These are phyloP conservation scores for Protobothrops mucrosquamatus DNA, from an alignment of 2,113 vertebrate genomes.

Conservation along the genomic window DNA sequence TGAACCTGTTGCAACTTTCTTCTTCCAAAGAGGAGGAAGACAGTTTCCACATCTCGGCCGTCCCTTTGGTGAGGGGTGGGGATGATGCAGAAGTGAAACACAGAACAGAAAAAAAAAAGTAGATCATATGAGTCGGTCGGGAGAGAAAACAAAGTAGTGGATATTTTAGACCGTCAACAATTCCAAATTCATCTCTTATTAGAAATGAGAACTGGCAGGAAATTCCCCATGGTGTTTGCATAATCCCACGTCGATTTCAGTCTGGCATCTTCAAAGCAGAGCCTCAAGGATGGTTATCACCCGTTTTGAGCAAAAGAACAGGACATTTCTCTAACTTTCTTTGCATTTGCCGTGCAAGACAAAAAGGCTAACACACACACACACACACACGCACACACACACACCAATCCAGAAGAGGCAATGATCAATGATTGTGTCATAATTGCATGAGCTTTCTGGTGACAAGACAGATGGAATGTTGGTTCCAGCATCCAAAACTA, in stretches of 20 bases:
- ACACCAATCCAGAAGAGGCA: not conserved
- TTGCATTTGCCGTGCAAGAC: not conserved
- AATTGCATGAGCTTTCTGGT: not conserved
- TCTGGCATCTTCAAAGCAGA: not conserved
- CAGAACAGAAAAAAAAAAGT: not conserved
- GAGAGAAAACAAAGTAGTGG: not conserved
- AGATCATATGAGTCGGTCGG: not conserved
- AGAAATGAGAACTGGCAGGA: not conserved
- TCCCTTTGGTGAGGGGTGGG: not conserved
- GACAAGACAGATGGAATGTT: not conserved
- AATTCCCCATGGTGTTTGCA: not conserved
- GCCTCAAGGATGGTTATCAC: not conserved
- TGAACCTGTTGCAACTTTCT: not conserved
- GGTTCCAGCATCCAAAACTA: not conserved
- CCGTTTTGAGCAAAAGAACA: not conserved
- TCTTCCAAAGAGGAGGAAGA: accelerated
- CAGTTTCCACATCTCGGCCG: accelerated
- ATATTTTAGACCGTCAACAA: not conserved
- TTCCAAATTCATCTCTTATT: not conserved
- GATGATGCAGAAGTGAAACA: not conserved
- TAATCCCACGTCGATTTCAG: not conserved
- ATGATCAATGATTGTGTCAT: not conserved
- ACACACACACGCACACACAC: too few species aligned
- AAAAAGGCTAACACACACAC: not conserved
- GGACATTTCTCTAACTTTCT: not conserved